phyloP scores from a whole-genome alignment of 2,113 vertebrate species.

The Pyxicephalus adspersus region DNA sequence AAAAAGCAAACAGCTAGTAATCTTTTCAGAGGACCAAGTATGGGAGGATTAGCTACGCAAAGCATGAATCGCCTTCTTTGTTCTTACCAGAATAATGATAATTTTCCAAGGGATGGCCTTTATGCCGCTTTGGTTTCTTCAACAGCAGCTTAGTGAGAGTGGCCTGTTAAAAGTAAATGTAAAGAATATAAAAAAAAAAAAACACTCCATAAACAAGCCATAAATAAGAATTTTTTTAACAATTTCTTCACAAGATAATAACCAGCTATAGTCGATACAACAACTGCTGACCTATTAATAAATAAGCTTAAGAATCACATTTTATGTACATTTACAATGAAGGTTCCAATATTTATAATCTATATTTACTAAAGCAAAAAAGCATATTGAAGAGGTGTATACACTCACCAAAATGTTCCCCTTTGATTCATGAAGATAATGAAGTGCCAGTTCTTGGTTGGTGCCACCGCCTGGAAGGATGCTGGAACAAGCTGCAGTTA shows the following conservation, averaged over 20 bases:
- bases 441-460: conserved; percentile 93
- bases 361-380: too few relatives aligned
- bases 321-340: too few relatives aligned
- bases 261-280: too few relatives aligned
- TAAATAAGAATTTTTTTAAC: too few relatives aligned
- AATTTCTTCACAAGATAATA: too few relatives aligned
- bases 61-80: neutral
- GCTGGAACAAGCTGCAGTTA: conserved; percentile 94
- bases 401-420: conserved; percentile 92
- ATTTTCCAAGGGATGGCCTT: conserved; percentile 78
- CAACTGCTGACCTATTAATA: too few relatives aligned
- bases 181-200: neutral
- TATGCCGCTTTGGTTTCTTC: conserved; percentile 77
- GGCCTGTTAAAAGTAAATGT: conserved; percentile 69
- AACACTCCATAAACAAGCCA: too few relatives aligned
- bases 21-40: too few relatives aligned
- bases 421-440: conserved; percentile 87
- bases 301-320: too few relatives aligned
- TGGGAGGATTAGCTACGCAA: neutral
- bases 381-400: too few relatives aligned
- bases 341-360: too few relatives aligned
- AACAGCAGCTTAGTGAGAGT: conserved; percentile 86
- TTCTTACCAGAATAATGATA: conserved; percentile 95
- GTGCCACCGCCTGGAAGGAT: conserved; percentile 90
- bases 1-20: too few relatives aligned